Evolutionary conservation across 2,797 vertebrate species (phyloP).

Genomic region (Microhierax caerulescens): DNA sequence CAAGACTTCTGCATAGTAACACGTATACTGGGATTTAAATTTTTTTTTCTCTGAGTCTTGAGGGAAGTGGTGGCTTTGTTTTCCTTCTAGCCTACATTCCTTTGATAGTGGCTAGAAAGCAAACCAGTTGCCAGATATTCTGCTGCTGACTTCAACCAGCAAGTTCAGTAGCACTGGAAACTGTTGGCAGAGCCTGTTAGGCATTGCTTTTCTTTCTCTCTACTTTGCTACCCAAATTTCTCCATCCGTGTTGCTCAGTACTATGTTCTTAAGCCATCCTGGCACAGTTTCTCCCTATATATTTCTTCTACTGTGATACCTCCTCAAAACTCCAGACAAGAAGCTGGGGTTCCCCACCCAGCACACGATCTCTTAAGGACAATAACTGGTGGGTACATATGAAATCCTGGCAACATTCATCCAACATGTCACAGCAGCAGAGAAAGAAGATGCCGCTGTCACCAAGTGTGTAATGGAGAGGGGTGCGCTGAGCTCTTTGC

Average conservation of each 20-base stretch:
- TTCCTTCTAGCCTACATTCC: not conserved
- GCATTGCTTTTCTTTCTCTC: not conserved
- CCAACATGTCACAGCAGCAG: not conserved
- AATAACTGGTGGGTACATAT: not conserved
- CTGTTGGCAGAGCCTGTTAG: not conserved
- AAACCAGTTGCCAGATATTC: not conserved
- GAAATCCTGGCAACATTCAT: not conserved
- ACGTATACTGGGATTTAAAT: not conserved
- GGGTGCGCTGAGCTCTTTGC: not conserved
- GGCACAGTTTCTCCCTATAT: not conserved
- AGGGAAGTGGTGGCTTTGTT: not conserved
- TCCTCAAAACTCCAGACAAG: not conserved
- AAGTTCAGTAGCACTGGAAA: not conserved
- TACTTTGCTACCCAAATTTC: not conserved
- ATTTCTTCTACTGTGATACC: not conserved
- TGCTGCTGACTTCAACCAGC: not conserved
- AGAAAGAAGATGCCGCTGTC: not conserved
- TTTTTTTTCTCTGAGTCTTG: not conserved
- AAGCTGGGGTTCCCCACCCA: not conserved
- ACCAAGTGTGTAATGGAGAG: not conserved
- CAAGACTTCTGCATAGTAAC: not conserved
- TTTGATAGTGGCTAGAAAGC: slow-evolving; percentile 2
- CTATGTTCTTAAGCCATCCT: not conserved
- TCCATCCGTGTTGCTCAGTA: not conserved
- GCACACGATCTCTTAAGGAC: not conserved